Evolutionary conservation across 2,797 vertebrate genomes (phyloP).

Genomic region (Rhyacichthys aspro): DNA sequence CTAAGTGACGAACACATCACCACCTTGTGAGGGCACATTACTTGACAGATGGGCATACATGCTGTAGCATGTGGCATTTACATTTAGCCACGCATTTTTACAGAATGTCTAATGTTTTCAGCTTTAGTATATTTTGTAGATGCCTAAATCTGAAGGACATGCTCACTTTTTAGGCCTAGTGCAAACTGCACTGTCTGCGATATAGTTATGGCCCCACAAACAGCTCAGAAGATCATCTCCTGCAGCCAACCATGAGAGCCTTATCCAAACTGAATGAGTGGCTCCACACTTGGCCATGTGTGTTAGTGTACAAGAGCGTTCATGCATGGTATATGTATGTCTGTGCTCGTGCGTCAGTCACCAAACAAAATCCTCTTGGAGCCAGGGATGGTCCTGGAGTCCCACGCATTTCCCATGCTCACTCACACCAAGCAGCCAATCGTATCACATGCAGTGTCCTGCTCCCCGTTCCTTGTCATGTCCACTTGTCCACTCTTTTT

Average conservation of each 20-base stretch:
- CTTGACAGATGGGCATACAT: too few relatives aligned
- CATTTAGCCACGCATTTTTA: too few relatives aligned
- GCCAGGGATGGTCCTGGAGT: constrained; percentile 69
- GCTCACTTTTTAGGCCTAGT: too few relatives aligned
- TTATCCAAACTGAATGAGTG: constrained; percentile 16
- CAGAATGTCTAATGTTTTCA: too few relatives aligned
- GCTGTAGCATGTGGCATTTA: too few relatives aligned
- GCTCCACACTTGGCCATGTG: constrained; percentile 11
- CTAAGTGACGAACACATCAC: too few relatives aligned
- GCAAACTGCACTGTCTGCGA: too few relatives aligned
- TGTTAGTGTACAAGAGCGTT: constrained; percentile 20
- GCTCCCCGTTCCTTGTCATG: constrained; percentile 52
- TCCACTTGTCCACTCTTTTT: constrained; percentile 59
- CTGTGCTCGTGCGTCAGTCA: constrained; percentile 39
- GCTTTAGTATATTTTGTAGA: too few relatives aligned
- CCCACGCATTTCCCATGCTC: constrained; percentile 85
- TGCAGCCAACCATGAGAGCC: constrained; percentile 5
- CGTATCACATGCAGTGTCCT: constrained; percentile 63
- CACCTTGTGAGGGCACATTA: too few relatives aligned
- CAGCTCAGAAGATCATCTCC: constrained; percentile 1
- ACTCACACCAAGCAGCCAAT: constrained; percentile 78
- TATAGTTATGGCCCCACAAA: not conserved
- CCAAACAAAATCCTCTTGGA: constrained; percentile 66
- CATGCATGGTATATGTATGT: constrained; percentile 20
- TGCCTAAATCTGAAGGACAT: too few relatives aligned